Evolutionary conservation across 2,797 vertebrate species (phyloP), one percentile per base, ranked within the genome.

Genomic region (Malacoraja senta): DNA sequence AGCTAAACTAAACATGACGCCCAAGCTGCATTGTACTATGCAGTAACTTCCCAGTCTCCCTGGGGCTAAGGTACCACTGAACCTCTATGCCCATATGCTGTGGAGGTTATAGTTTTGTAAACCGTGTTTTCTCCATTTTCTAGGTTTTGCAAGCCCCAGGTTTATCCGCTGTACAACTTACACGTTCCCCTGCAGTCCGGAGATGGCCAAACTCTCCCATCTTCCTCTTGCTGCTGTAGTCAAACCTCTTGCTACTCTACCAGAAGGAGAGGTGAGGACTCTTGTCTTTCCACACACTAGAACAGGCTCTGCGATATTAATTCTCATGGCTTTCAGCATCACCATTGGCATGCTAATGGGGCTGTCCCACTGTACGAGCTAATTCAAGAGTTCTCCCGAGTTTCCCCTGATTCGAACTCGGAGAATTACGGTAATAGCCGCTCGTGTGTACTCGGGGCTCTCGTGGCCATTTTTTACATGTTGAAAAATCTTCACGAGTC

Each of bases 221-320:
- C 94, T 97, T 93, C 97, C 97, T 0, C 95, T 97, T 78, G 97
- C 96, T n/a, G 96, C 96, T 35, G 94, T 97, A 80, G 86, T 97
- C 83, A 95, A 96, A 12, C 97, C 97, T 0, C 94, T 97, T 12
- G 94, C 95, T 10, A 93, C 68, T 65, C 94, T 94, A 32, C 93
- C 94, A 29, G 86, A 93, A 61, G 93, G 93, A 93, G 95, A 95
- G 94, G 94, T 95, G 90, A 77, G 81, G 19, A 81, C 3, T 21
- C 26, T 58, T 63, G 4, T 8, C 19, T 29, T 53, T 58, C 1
- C 74, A 13, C 6, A 12, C 10, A 35, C 15, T 78, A 17, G n/a
- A 15, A 68, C n/a, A 35, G 29, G 29, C 26, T 53, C 72, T 68
- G 13, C 13, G 2, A 17, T 2, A 35, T 15, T 17, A 53, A 19